A percentile compares a stretch with the other conserved stretches of the same genome.
phyloP scores from a whole-genome alignment of 2,797 vertebrate genomes.

The Sebastes goodei region DNA sequence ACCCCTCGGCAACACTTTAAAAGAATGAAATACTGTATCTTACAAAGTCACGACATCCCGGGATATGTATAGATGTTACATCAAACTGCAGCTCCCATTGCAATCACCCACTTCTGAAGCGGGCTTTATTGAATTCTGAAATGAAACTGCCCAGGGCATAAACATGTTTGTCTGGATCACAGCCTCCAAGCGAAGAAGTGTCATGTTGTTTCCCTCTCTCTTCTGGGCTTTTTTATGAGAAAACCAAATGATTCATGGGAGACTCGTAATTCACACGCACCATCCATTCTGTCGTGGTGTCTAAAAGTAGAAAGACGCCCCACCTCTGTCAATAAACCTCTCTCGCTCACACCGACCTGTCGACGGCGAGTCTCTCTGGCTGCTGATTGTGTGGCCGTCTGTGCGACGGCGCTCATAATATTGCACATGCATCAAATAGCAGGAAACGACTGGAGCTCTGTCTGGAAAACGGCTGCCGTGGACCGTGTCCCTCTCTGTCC shows the following conservation, averaged over 20 bases:
- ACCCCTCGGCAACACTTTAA: constrained; percentile 28
- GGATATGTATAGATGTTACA: constrained; percentile 50
- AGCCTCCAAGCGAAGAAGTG: constrained; percentile 54
- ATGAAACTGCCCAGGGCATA: constrained; percentile 67
- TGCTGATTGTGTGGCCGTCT: constrained; percentile 15
- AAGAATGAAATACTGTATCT: constrained; percentile 30
- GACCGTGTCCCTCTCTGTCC: constrained; percentile 30
- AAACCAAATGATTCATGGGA: constrained; percentile 75
- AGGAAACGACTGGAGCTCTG: constrained; percentile 35
- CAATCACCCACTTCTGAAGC: constrained; percentile 58
- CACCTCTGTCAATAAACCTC: constrained; percentile 67
- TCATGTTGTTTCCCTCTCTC: constrained; percentile 63
- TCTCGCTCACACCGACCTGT: constrained; percentile 32
- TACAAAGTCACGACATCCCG: constrained; percentile 22
- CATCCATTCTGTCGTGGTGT: constrained; percentile 56
- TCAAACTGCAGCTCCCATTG: constrained; percentile 43
- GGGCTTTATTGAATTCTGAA: constrained; percentile 67
- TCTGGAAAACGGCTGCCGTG: constrained; percentile 31
- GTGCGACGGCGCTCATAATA: constrained; percentile 41
- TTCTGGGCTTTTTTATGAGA: constrained; percentile 65
- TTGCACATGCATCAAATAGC: constrained; percentile 50
- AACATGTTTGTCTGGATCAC: constrained; percentile 74
- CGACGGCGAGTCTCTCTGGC: constrained; percentile 21
- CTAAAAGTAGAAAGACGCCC: constrained; percentile 72
- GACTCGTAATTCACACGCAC: constrained; percentile 66